Evolutionary conservation across 2,113 vertebrate species (phyloP).

Genomic region (Donacobius atricapilla): DNA sequence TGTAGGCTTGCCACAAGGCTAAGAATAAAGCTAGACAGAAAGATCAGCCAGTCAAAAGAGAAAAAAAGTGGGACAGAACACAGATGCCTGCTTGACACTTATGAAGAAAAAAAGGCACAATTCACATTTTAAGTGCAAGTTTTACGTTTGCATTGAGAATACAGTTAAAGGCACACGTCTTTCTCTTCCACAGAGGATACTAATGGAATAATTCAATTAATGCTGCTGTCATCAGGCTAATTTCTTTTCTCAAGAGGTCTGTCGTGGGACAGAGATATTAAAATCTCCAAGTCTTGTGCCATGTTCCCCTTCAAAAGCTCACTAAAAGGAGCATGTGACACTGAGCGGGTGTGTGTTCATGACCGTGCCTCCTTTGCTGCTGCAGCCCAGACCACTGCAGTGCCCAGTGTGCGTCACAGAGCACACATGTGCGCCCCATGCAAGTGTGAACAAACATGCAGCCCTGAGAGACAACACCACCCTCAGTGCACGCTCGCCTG

Average conservation of each 20-base stretch:
- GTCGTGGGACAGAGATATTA: not conserved
- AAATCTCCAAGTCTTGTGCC: not conserved
- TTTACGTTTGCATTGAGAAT: not conserved
- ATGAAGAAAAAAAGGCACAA: not conserved
- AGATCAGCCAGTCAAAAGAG: not conserved
- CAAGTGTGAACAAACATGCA: rapidly evolving
- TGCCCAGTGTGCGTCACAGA: not conserved
- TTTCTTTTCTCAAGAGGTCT: not conserved
- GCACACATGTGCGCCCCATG: rapidly evolving
- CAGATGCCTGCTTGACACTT: not conserved
- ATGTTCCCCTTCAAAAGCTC: not conserved
- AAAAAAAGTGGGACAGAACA: not conserved
- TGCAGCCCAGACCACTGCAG: not conserved
- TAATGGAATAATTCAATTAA: not conserved
- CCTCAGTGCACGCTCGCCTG: rapidly evolving
- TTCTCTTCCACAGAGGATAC: not conserved
- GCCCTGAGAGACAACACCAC: rapidly evolving
- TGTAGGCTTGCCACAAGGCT: not conserved
- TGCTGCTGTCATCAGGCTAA: not conserved
- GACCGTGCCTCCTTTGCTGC: not conserved
- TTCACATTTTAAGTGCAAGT: constrained; percentile 9
- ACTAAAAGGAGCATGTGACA: rapidly evolving
- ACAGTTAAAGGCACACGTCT: not conserved
- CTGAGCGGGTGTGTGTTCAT: not conserved
- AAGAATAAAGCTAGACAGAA: not conserved